Evolutionary conservation across 2,113 vertebrate species (phyloP).

Genomic region (Prunella himalayana): DNA sequence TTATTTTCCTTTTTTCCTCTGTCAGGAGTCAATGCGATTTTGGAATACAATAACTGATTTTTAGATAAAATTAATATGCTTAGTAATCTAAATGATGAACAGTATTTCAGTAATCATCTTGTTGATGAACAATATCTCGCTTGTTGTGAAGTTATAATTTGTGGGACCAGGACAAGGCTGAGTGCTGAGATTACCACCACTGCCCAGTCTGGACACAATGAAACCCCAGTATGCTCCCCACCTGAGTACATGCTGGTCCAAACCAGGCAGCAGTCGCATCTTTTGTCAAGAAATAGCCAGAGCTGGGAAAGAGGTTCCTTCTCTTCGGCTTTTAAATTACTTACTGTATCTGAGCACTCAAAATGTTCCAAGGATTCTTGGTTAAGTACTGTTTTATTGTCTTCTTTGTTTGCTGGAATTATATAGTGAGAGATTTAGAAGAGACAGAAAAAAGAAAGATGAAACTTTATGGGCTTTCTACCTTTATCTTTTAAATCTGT

Average conservation of each 20-base stretch:
- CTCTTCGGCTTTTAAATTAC: not conserved
- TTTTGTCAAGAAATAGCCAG: not conserved
- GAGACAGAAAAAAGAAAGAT: not conserved
- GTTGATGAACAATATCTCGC: not conserved
- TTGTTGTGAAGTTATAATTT: too few species aligned
- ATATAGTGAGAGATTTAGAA: not conserved
- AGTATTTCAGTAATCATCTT: too few species aligned
- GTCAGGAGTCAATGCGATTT: not conserved
- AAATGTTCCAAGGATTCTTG: not conserved
- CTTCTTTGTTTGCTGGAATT: not conserved
- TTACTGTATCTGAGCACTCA: not conserved
- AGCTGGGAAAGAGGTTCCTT: accelerated
- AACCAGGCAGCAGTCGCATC: not conserved
- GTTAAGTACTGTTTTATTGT: not conserved
- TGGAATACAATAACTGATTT: not conserved
- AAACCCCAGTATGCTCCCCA: accelerated
- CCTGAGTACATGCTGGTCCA: accelerated
- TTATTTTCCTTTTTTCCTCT: not conserved
- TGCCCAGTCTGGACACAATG: accelerated
- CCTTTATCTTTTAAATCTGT: not conserved
- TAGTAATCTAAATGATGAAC: not conserved
- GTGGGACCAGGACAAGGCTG: accelerated
- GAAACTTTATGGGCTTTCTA: not conserved
- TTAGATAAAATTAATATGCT: not conserved
- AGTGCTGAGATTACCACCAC: not conserved